These are phyloP conservation scores for Hyposoter didymator DNA, from an alignment of 2,888 invertebrate genomes.

Conservation along the genomic window DNA sequence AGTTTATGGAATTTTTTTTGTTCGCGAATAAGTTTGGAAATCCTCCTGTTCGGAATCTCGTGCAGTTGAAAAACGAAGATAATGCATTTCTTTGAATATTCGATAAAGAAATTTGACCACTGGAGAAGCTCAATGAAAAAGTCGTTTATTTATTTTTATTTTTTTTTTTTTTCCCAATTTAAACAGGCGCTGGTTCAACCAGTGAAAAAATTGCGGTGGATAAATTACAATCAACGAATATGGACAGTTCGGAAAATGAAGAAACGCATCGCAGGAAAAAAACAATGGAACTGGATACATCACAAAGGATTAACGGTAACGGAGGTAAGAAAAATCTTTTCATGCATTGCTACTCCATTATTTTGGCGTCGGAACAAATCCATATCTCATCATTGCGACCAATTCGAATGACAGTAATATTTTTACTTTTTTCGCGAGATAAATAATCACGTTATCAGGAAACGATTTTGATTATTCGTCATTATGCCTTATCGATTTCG, in stretches of 20 bases:
- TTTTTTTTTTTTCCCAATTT: background rate
- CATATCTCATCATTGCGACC: background rate
- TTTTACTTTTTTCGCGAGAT: constrained; percentile 34
- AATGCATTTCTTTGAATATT: background rate
- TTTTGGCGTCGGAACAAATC: background rate
- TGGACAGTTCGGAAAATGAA: constrained; percentile 38
- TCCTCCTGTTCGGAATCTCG: background rate
- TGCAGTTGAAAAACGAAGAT: background rate
- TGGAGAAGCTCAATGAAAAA: background rate
- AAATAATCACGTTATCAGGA: constrained; percentile 9
- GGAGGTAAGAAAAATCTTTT: constrained; percentile 52
- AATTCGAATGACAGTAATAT: background rate
- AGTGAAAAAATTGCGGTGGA: background rate
- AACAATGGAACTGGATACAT: background rate
- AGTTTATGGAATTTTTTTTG: background rate
- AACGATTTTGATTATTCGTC: constrained; percentile 8
- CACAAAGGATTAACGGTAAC: constrained; percentile 40
- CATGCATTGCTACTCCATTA: background rate
- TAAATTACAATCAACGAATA: background rate
- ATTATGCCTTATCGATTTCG: background rate
- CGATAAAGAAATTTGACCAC: background rate
- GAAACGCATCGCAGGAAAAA: constrained; percentile 8
- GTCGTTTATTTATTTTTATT: background rate
- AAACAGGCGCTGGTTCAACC: constrained; percentile 12
- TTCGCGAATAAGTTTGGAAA: background rate